Evolutionary conservation across 2,888 invertebrate species (phyloP).

Genomic region (Chironomus tentans): DNA sequence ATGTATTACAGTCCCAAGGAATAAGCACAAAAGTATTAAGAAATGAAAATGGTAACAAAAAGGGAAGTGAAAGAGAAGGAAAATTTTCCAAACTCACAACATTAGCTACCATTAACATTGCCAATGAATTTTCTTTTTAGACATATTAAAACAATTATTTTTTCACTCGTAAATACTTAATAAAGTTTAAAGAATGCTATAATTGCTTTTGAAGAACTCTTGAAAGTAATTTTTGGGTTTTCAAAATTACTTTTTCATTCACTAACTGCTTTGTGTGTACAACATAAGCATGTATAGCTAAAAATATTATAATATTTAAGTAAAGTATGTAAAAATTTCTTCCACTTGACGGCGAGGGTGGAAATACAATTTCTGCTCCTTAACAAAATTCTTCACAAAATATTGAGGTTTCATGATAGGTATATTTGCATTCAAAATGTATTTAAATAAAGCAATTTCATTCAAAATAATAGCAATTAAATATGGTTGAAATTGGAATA

Average conservation of each 20-base stretch:
- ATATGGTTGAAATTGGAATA: not conserved
- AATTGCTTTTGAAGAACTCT: conserved; percentile 20
- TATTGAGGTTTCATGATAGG: conserved; percentile 19
- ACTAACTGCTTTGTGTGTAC: not conserved
- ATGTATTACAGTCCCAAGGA: too few species aligned
- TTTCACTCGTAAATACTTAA: conserved; percentile 22
- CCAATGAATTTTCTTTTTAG: not conserved
- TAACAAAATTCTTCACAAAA: not conserved
- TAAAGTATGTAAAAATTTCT: conserved; percentile 9
- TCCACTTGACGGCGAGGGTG: not conserved
- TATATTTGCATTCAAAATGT: not conserved
- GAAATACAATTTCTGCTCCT: not conserved
- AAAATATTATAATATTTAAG: not conserved
- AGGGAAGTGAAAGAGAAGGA: not conserved
- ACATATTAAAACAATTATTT: conserved; percentile 17
- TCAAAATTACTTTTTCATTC: conserved; percentile 10
- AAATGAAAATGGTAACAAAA: not conserved
- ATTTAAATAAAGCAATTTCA: not conserved
- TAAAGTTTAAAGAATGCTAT: conserved; percentile 20
- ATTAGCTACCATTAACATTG: conserved; percentile 18
- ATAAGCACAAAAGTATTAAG: too few species aligned
- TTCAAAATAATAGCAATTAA: not conserved
- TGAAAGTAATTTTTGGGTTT: conserved; percentile 18
- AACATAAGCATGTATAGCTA: not conserved
- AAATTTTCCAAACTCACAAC: not conserved